Evolutionary conservation across 2,113 vertebrate species (phyloP).

Genomic region (cat (Felis catus)): DNA sequence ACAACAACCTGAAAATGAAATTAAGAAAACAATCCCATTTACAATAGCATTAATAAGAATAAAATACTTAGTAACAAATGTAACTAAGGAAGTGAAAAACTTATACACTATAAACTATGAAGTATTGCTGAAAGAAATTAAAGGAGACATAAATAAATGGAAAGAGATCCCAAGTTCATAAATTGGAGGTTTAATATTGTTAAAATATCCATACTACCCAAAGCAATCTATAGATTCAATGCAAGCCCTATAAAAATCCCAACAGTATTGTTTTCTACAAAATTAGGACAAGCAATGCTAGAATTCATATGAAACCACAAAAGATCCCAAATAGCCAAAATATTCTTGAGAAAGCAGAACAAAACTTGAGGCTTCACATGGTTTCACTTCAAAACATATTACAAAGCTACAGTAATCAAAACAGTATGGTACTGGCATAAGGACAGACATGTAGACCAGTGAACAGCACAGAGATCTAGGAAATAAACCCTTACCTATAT

Average conservation of each 20-base stretch:
- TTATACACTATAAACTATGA: neutral
- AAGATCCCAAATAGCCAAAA: neutral
- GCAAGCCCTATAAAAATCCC: neutral
- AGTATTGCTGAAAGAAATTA: neutral
- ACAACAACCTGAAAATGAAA: neutral
- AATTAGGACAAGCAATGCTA: neutral
- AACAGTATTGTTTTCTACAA: neutral
- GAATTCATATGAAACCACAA: neutral
- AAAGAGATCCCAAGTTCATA: neutral
- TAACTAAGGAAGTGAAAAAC: neutral
- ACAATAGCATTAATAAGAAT: neutral
- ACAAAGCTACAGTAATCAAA: neutral
- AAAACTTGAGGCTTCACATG: neutral
- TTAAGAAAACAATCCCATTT: neutral
- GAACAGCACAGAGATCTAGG: neutral
- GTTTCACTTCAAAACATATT: neutral
- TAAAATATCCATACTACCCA: neutral
- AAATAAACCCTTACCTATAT: neutral
- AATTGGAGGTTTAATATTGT: neutral
- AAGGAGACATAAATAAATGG: neutral
- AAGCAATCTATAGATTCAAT: neutral
- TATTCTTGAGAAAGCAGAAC: neutral
- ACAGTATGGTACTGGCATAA: neutral
- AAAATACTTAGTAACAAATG: neutral
- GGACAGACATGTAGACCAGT: neutral